phyloP scores from a whole-genome alignment of 2,888 invertebrate genomes.

The Pristionchus japonicus region DNA sequence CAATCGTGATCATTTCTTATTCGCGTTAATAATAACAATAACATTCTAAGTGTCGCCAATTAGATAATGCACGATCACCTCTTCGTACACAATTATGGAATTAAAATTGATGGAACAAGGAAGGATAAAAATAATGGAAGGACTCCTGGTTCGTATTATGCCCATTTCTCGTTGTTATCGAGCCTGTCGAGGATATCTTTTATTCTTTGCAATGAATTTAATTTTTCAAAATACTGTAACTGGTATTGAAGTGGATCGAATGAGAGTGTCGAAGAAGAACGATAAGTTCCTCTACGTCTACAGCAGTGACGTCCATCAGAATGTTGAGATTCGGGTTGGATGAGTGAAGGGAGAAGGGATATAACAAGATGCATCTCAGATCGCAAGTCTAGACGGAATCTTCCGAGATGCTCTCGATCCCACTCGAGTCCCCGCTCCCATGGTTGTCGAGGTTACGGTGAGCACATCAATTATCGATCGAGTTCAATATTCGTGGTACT shows the following conservation, averaged over 20 bases:
- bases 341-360: not conserved
- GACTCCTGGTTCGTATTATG: not conserved
- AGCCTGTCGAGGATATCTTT: not conserved
- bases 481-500: not conserved
- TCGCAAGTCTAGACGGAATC: slow-evolving; percentile 58
- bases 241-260: slow-evolving; percentile 18
- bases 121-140: not conserved
- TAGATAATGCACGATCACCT: not conserved
- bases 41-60: not conserved
- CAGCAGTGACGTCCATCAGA: slow-evolving; percentile 59
- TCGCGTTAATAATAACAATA: not conserved
- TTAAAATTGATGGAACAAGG: not conserved
- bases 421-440: slow-evolving; percentile 52
- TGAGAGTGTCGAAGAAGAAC: slow-evolving; percentile 31
- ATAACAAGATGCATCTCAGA: slow-evolving; percentile 38
- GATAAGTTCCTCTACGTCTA: slow-evolving; percentile 57
- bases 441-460: slow-evolving; percentile 56
- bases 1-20: not conserved
- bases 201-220: not conserved
- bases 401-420: slow-evolving; percentile 57
- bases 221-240: too few relatives aligned
- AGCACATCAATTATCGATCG: not conserved
- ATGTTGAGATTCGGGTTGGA: slow-evolving; percentile 51
- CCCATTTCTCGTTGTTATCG: not conserved
- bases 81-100: not conserved